Conservation (phyloP, 2,113 vertebrate species). For the Aix galericulata region DNA sequence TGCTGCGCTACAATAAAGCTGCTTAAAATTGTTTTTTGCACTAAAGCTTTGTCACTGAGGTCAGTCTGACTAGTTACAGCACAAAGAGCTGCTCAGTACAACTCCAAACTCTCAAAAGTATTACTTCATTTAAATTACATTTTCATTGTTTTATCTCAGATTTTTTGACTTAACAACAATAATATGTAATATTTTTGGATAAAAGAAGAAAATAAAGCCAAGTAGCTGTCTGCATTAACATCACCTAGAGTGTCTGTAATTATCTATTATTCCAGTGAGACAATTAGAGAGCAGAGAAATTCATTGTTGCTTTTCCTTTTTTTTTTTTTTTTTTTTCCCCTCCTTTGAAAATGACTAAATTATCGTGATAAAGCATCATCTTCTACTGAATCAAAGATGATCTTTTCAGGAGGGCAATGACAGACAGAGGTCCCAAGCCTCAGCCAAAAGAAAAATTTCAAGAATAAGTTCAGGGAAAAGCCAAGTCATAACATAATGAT, state of each 20-base stretch:
- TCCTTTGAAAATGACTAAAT: background rate
- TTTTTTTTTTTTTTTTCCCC: background rate
- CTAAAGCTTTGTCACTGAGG: background rate
- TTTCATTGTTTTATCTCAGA: background rate
- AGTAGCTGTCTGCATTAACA: background rate
- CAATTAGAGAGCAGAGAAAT: background rate
- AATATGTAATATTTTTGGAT: background rate
- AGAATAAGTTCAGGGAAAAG: background rate
- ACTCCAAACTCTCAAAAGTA: background rate
- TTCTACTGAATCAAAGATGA: background rate
- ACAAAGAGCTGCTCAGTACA: background rate
- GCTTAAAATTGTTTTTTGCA: background rate
- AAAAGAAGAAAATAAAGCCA: background rate
- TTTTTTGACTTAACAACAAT: background rate
- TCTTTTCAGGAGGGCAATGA: background rate
- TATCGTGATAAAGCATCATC: background rate
- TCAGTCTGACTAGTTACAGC: background rate
- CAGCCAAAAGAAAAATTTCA: background rate
- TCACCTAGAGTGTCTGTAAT: background rate
- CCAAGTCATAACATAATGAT: constrained; percentile 2
- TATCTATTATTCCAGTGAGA: constrained; percentile 8
- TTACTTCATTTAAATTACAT: background rate
- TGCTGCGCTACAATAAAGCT: background rate
- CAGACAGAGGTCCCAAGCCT: background rate
- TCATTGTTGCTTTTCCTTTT: background rate